Base-by-base conservation (phyloP, 2,888 invertebrate genomes). In the Mellilla xanthometata region DNA sequence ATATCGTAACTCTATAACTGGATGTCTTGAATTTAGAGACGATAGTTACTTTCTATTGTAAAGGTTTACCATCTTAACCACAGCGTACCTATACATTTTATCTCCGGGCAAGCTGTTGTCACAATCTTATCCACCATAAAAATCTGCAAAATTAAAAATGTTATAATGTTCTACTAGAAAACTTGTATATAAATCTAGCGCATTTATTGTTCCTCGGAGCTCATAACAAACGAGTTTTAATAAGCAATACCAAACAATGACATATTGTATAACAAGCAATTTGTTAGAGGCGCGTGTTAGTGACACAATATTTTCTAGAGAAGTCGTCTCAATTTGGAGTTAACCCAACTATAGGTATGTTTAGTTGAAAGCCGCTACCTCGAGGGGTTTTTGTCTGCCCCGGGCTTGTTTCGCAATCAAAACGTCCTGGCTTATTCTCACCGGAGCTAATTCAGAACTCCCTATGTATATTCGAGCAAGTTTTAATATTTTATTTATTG, bases 401-500 rank as follows among this genome's bases (percentile, higher is more conserved):
- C 56, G 56, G 65, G 67, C 65, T 72, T 72, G 69, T 68, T 72
- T 66, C 49, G 61, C 65, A 70, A 75, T 72, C 70, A 70, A 65
- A 57, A 56, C 59, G 58, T 65, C 69, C 60, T 60, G 39, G 44
- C 56, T 49, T 58, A 59, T 57, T 60, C 54, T 41, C 47, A 30
- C 46, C 35, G 52, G 45, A 52, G 50, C 49, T 40, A 52, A 48
- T 55, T 55, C 45, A 43, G 38, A 27, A 29, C 39, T 39, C 40
- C 48, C 48, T 41, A 43, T 52, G 50, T 46, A 42, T 49, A 46
- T 52, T 33, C 34, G 39, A 46, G 33, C 31, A 35, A 48, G 47
- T 50, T 52, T 50, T 53, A 45, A 54, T 50, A 50, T 45, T 42
- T 50, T 50, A 54, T 45, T 48, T 40, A 33, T 46, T 27, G 29